Base-by-base conservation (phyloP, 64 coral and sea anemone genomes). In the Pachyseris speciosa region DNA sequence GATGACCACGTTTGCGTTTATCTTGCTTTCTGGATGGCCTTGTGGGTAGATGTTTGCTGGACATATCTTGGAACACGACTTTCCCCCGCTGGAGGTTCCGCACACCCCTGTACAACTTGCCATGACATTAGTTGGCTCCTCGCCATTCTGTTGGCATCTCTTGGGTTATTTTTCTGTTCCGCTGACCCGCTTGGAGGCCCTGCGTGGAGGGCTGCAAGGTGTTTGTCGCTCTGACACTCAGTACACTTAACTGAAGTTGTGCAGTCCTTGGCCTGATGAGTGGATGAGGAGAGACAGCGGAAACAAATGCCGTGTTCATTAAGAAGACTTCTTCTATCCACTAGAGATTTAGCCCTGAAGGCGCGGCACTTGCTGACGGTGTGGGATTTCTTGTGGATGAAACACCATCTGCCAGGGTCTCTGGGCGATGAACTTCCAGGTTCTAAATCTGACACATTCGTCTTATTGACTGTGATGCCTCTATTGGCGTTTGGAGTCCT, bases 221-320 rank as follows among this genome's bases (percentile, higher is more conserved):
- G 83, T 52, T 37, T 70, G 28, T 87, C 67, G 25, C 71, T 86
- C 4, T 78, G 57, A 43, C 90, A 92, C 44, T 92, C 73, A 19
- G 29, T 47, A 27, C 90, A 92, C 30, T 86, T 37, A 0, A 67
- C 36, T n/a, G 72, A 75, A 8, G 61, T 20, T 27, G 19, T 91
- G 58, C 91, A 94, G 66, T 94, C 84, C 19, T 57, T 94, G 1
- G 86, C 85, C 22, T 30, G 16, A 47, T 89, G 86, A 22, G 15
- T 59, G 15, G 64, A 34, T 8, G 77, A 84, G 8, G 92, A 36
- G 11, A 84, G 45, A 16, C 86, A 94, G 17, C 85, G 58, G 31
- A 88, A 88, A 66, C 92, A 89, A 9, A 94, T 66, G 0, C 77
- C n/a, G 34, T 94, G 66, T 42, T 88, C 66, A 38, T 30, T 80